phyloP scores from a whole-genome alignment of 2,797 vertebrate species.

The Cheracebus regulus region DNA sequence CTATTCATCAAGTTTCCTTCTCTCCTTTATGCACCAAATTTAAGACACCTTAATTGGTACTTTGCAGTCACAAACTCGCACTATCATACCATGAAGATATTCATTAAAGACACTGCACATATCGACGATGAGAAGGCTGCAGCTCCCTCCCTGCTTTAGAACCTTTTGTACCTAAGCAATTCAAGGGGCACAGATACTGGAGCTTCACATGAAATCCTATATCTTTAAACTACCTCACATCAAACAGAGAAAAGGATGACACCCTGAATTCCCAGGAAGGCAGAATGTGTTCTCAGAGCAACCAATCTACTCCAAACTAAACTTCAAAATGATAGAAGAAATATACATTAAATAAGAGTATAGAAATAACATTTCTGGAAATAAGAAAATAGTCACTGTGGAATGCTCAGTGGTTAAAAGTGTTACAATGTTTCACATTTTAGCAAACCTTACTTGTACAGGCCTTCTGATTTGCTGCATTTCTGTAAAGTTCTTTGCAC shows the following conservation, averaged over 20 bases:
- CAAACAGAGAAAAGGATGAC: conserved; percentile 43
- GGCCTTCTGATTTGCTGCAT: neutral
- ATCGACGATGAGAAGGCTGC: neutral
- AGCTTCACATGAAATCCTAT: neutral
- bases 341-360: neutral
- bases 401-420: conserved; percentile 44
- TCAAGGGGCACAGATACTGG: neutral
- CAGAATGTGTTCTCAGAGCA: conserved; percentile 28
- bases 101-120: conserved; percentile 14
- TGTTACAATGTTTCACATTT: neutral
- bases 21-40: neutral
- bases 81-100: neutral
- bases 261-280: conserved; percentile 23
- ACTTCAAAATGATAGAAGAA: conserved; percentile 32
- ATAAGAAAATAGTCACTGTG: neutral
- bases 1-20: neutral
- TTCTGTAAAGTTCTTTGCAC: neutral
- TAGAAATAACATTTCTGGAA: conserved; percentile 41
- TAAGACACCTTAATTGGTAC: neutral
- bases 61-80: neutral
- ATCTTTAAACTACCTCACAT: neutral
- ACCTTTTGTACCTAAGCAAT: neutral
- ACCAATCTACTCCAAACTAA: conserved; percentile 12
- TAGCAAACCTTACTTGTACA: neutral
- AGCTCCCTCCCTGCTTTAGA: neutral